These are phyloP conservation scores for Dromococcyx pavoninus DNA, from an alignment of 2,797 vertebrate genomes.

Conservation along the genomic window DNA sequence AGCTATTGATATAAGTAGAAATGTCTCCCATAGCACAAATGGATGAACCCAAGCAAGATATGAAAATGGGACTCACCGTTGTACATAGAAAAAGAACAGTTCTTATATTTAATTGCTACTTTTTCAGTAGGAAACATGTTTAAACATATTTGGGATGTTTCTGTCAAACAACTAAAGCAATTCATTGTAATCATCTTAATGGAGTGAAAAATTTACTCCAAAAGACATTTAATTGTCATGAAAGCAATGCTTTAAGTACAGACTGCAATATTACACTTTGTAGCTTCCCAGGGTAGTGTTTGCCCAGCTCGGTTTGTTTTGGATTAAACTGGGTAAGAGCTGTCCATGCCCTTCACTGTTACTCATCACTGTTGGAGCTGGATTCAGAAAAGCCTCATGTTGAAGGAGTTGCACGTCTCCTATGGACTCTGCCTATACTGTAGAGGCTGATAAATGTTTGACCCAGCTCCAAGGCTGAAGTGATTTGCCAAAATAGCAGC, in stretches of 20 bases:
- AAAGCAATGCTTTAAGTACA: neutral
- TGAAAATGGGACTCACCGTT: neutral
- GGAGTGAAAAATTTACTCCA: neutral
- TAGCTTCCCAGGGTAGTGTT: neutral
- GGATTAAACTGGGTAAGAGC: neutral
- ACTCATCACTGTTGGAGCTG: neutral
- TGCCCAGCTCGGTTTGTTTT: conserved; percentile 26
- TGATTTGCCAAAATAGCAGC: conserved; percentile 11
- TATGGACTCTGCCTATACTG: neutral
- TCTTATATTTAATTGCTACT: neutral
- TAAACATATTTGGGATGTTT: neutral
- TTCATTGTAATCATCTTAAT: neutral
- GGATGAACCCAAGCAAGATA: neutral
- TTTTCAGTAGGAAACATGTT: neutral
- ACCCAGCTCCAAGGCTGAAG: neutral
- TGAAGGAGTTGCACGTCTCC: neutral
- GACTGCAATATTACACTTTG: neutral
- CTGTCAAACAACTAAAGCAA: neutral
- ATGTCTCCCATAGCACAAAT: neutral
- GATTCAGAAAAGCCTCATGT: neutral
- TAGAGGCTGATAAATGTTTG: neutral
- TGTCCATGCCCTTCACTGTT: neutral
- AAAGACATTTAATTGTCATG: neutral
- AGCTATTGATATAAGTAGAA: neutral
- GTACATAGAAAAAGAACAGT: neutral